phyloP scores from a whole-genome alignment of 2,888 invertebrate genomes.

The Mythimna pallens region DNA sequence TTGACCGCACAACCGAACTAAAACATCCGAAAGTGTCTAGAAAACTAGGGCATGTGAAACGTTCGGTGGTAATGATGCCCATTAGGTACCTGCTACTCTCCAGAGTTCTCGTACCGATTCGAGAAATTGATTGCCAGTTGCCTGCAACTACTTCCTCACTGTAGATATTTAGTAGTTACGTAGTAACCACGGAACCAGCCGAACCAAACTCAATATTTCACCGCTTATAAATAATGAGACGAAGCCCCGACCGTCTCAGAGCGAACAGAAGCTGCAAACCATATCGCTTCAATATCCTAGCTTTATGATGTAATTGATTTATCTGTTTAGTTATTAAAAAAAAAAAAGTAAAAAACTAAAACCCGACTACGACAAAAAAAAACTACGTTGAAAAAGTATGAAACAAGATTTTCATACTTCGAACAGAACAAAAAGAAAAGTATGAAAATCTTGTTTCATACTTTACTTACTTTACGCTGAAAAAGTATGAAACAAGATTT shows the following conservation, averaged over 20 bases:
- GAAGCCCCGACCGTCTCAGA: neutral
- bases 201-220: conserved; percentile 19
- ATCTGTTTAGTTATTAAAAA: neutral
- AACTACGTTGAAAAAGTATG: too few species aligned
- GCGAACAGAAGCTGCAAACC: neutral
- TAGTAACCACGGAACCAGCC: neutral
- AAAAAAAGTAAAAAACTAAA: too few species aligned
- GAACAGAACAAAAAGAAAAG: too few species aligned
- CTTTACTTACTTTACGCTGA: too few species aligned
- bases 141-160: neutral
- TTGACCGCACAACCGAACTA: conserved; percentile 9
- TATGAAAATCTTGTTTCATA: too few species aligned
- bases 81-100: neutral
- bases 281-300: neutral
- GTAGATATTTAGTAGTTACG: neutral
- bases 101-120: neutral
- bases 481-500: too few species aligned
- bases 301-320: neutral
- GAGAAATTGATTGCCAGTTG: neutral
- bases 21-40: neutral
- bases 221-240: neutral
- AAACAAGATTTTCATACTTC: too few species aligned
- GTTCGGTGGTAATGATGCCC: neutral
- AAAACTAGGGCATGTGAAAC: neutral
- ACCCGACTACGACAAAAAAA: too few species aligned